A percentile compares a stretch with the other conserved stretches of the same genome.
phyloP scores from a whole-genome alignment of 2,113 vertebrate genomes.

The Indri indri region DNA sequence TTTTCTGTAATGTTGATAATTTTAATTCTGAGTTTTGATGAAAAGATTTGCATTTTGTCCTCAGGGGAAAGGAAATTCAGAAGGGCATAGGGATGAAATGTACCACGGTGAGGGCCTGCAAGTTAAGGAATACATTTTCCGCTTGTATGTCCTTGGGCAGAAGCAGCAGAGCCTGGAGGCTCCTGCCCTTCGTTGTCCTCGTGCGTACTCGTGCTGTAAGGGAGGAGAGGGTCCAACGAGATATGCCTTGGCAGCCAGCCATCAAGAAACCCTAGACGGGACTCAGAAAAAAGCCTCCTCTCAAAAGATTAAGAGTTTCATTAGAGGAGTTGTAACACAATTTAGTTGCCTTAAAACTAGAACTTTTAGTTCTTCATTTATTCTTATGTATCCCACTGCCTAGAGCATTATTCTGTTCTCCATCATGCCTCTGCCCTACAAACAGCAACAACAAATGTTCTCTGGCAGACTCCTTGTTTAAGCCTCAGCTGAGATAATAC shows the following conservation, averaged over 20 bases:
- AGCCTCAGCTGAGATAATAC: not conserved
- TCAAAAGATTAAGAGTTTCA: not conserved
- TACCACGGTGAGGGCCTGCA: not conserved
- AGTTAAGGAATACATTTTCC: not conserved
- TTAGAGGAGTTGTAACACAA: not conserved
- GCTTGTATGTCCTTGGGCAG: not conserved
- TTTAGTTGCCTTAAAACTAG: not conserved
- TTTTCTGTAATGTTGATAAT: not conserved
- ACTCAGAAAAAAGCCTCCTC: not conserved
- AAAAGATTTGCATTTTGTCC: conserved; percentile 8
- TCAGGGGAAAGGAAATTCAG: not conserved
- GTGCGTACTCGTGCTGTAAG: rapidly evolving
- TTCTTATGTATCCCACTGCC: not conserved
- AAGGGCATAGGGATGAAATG: not conserved
- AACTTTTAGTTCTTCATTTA: not conserved
- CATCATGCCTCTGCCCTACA: too few relatives aligned
- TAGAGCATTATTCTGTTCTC: not conserved
- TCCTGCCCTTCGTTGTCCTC: rapidly evolving
- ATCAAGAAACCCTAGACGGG: not conserved
- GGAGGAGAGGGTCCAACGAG: not conserved
- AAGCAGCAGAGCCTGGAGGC: not conserved
- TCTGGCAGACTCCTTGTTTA: not conserved
- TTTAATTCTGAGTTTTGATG: conserved; percentile 25
- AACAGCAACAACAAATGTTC: not conserved
- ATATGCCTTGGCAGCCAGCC: not conserved